Conservation (phyloP, 2,888 invertebrate species). For the Mythimna loreyi region DNA sequence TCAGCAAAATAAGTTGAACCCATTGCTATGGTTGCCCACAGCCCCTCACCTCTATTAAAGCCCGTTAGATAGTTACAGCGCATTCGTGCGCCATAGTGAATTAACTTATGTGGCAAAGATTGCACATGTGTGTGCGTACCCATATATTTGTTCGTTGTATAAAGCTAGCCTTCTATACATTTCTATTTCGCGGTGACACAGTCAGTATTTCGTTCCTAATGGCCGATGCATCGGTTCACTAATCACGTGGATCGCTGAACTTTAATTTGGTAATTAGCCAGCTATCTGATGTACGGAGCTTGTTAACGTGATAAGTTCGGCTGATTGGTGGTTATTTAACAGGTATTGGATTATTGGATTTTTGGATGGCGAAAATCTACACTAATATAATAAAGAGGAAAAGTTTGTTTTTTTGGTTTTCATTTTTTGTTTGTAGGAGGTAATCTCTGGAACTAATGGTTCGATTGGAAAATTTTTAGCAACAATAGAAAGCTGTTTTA, state of each 20-base stretch:
- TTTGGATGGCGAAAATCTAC: neutral
- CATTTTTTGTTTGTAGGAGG: too few species aligned
- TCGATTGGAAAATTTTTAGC: too few species aligned
- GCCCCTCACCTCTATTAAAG: too few species aligned
- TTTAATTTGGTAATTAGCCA: conserved; percentile 50
- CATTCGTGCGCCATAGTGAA: too few species aligned
- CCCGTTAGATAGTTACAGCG: too few species aligned
- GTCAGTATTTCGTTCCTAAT: conserved; percentile 27
- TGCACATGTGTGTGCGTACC: neutral
- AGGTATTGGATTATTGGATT: conserved; percentile 9
- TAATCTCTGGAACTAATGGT: too few species aligned
- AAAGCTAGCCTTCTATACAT: neutral
- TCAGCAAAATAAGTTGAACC: too few species aligned
- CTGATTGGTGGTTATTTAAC: conserved; percentile 23
- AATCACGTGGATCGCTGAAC: conserved; percentile 50
- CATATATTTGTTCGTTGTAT: neutral
- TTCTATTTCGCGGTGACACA: neutral
- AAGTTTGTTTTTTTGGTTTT: too few species aligned
- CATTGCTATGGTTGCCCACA: too few species aligned
- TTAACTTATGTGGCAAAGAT: neutral
- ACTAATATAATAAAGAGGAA: too few species aligned
- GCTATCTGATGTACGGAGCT: conserved; percentile 37
- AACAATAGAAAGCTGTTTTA: too few species aligned
- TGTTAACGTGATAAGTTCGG: conserved; percentile 23
- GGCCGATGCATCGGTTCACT: conserved; percentile 37